Evolutionary conservation across 2,797 vertebrate species (phyloP).

Genomic region (Danio aesculapii): DNA sequence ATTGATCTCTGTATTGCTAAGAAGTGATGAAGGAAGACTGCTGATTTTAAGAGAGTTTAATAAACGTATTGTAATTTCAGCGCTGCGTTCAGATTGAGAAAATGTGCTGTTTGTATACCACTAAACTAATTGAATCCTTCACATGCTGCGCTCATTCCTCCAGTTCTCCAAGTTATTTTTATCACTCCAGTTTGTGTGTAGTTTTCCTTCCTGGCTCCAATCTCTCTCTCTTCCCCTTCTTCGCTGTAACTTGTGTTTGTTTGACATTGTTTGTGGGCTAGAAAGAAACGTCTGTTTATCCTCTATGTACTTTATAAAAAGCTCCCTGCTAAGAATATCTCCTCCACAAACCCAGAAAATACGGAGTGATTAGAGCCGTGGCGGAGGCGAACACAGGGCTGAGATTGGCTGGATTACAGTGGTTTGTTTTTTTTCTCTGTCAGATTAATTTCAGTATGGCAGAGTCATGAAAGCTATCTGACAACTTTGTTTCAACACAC

Average conservation of each 20-base stretch:
- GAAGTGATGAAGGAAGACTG: neutral
- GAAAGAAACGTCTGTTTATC: constrained; percentile 43
- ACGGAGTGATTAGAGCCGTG: constrained; percentile 21
- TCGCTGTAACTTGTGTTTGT: constrained; percentile 10
- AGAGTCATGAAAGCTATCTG: constrained; percentile 20
- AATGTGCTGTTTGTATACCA: neutral
- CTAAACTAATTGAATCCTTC: constrained; percentile 21
- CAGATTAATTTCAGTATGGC: constrained; percentile 51
- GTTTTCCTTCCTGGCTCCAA: neutral
- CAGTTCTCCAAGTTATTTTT: constrained; percentile 18
- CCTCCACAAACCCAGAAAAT: constrained; percentile 37
- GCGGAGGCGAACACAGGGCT: neutral
- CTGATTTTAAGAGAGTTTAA: constrained; percentile 4
- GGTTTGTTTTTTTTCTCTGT: constrained; percentile 19
- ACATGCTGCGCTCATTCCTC: neutral
- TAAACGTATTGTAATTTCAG: constrained; percentile 8
- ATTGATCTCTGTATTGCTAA: neutral
- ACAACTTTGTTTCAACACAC: constrained; percentile 38
- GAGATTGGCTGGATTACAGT: constrained; percentile 38
- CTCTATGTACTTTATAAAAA: constrained; percentile 44
- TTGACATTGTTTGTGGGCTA: constrained; percentile 41
- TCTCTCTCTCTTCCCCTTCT: constrained; percentile 1
- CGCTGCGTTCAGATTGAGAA: neutral
- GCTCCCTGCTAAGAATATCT: constrained; percentile 51
- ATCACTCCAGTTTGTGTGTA: constrained; percentile 23